These are phyloP conservation scores for Callospermophilus lateralis DNA, from an alignment of 2,113 vertebrate genomes.

Conservation along the genomic window DNA sequence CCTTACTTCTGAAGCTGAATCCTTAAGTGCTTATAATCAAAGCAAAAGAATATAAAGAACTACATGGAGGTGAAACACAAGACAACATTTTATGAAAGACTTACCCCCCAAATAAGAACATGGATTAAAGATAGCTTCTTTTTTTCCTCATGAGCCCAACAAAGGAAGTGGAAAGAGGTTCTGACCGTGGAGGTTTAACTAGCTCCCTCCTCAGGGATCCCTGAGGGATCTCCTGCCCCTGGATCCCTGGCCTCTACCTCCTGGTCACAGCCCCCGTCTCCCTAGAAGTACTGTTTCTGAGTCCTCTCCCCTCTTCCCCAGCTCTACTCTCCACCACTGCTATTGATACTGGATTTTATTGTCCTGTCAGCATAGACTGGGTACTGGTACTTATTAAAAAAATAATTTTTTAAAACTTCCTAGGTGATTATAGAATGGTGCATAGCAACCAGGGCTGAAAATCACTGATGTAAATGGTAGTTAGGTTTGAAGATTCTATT, in stretches of 20 bases:
- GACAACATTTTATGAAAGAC: background rate
- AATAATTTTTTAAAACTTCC: background rate
- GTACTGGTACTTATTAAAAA: background rate
- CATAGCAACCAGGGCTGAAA: background rate
- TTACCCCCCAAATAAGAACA: background rate
- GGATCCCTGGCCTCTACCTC: background rate
- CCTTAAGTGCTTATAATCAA: background rate
- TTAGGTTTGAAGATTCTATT: constrained; percentile 54
- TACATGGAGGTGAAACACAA: background rate
- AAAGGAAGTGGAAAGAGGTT: background rate
- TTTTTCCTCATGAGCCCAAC: background rate
- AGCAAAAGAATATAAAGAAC: background rate
- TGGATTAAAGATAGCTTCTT: background rate
- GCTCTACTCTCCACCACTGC: background rate
- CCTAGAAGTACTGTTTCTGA: background rate
- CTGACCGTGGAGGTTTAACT: background rate
- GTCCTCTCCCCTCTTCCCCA: background rate
- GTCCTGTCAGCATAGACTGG: background rate
- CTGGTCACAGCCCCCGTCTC: background rate
- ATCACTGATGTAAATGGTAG: background rate
- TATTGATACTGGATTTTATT: background rate
- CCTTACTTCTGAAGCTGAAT: background rate
- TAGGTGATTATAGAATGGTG: background rate
- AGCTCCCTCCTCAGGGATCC: background rate
- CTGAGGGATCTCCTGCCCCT: accelerated